Percentiles rank a stretch among this genome's conserved stretches.
These are phyloP conservation scores for Drosophila pectinifera DNA, from an alignment of 1,140 invertebrate species.

Conservation along the genomic window DNA sequence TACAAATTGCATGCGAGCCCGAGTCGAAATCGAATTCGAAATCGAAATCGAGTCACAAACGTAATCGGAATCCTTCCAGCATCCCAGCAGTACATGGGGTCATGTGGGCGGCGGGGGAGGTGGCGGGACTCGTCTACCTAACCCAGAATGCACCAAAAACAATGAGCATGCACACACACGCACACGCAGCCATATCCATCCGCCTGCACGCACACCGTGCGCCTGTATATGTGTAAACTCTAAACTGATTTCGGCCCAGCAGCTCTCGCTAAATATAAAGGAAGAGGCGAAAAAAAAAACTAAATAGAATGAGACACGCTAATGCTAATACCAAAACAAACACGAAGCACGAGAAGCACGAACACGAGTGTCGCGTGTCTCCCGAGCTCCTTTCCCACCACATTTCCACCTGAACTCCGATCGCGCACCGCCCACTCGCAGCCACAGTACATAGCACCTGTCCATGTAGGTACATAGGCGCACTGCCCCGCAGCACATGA, in stretches of 20 bases:
- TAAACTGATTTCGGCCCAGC: constrained; percentile 31
- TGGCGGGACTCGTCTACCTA: constrained; percentile 14
- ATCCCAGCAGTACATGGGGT: constrained; percentile 21
- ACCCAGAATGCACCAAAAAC: constrained; percentile 32
- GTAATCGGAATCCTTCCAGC: constrained; percentile 12
- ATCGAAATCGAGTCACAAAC: constrained; percentile 12
- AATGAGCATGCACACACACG: constrained; percentile 18
- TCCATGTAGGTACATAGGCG: constrained; percentile 7
- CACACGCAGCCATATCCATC: background rate
- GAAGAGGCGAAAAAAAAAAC: constrained; percentile 7
- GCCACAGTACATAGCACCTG: background rate
- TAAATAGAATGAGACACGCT: constrained; percentile 5
- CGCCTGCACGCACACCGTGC: constrained; percentile 12
- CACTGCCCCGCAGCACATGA: constrained; percentile 43
- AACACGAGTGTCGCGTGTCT: constrained; percentile 22
- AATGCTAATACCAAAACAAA: constrained; percentile 49
- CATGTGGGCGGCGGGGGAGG: background rate
- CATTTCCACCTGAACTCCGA: constrained; percentile 9
- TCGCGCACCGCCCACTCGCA: constrained; percentile 11
- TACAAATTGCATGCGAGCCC: constrained; percentile 34
- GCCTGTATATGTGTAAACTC: constrained; percentile 33
- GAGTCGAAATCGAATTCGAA: constrained; percentile 11
- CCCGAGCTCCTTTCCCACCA: constrained; percentile 10
- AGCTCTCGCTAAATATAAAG: constrained; percentile 30
- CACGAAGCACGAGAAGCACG: constrained; percentile 4